Conservation (phyloP, 1,140 invertebrate genomes). For the Lordiphosa mommai region DNA sequence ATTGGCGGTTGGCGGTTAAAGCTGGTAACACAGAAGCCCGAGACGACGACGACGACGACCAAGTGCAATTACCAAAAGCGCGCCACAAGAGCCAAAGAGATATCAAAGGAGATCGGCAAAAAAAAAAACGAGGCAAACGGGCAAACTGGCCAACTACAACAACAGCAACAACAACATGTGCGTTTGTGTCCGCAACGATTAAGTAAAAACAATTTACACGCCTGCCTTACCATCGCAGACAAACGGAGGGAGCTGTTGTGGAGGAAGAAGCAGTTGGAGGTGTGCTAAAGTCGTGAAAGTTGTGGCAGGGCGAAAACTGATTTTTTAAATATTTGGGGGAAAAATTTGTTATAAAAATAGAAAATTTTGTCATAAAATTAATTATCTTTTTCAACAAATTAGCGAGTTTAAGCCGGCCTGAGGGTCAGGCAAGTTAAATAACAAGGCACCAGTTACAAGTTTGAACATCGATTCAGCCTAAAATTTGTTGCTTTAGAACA, state of each 20-base stretch:
- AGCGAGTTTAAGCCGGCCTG: too few relatives aligned
- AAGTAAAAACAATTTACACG: constrained; percentile 79
- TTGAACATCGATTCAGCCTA: too few relatives aligned
- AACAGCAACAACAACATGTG: constrained; percentile 46
- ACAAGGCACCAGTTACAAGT: too few relatives aligned
- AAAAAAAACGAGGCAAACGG: constrained; percentile 10
- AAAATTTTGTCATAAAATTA: too few relatives aligned
- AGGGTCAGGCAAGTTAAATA: too few relatives aligned
- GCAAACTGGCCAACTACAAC: constrained; percentile 26
- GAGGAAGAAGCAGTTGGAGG: neutral
- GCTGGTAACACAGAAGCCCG: constrained; percentile 61
- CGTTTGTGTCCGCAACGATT: constrained; percentile 75
- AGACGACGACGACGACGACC: constrained; percentile 4
- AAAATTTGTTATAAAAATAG: too few relatives aligned
- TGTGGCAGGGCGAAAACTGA: too few relatives aligned
- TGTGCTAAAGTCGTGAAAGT: too few relatives aligned
- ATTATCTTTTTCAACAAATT: too few relatives aligned
- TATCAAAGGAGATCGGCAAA: constrained; percentile 54
- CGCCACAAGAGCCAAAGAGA: constrained; percentile 43
- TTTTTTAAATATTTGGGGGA: too few relatives aligned
- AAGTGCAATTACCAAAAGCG: constrained; percentile 69
- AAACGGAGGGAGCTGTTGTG: constrained; percentile 5
- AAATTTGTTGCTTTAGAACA: too few relatives aligned
- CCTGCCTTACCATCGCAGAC: constrained; percentile 49
- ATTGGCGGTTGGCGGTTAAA: constrained; percentile 7